A percentile compares a stretch with the other conserved stretches of the same genome.
These are phyloP conservation scores for Uromys caudimaculatus DNA, from an alignment of 2,797 vertebrate genomes.

Conservation along the genomic window DNA sequence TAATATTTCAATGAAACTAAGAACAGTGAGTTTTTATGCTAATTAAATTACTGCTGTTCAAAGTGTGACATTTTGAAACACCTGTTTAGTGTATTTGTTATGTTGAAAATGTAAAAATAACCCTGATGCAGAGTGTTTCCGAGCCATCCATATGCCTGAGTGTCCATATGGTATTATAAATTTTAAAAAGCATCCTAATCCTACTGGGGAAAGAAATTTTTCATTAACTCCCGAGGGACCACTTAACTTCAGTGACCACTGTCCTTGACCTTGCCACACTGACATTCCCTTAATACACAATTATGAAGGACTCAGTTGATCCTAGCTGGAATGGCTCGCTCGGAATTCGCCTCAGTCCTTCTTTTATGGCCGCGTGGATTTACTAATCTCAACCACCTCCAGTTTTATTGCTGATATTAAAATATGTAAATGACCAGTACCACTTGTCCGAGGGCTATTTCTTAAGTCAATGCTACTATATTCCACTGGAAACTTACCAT, in stretches of 20 bases:
- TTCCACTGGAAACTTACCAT: conserved; percentile 17
- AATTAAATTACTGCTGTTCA: conserved; percentile 73
- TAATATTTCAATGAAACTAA: conserved; percentile 60
- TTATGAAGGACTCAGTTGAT: background rate
- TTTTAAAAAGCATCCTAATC: conserved; percentile 51
- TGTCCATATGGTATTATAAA: conserved; percentile 59
- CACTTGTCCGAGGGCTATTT: conserved; percentile 10
- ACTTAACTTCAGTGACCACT: background rate
- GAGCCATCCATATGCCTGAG: background rate
- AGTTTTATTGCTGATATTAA: conserved; percentile 32
- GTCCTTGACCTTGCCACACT: background rate
- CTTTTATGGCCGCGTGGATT: conserved; percentile 9
- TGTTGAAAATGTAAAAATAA: conserved; percentile 76
- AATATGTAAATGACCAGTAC: conserved; percentile 32
- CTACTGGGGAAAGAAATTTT: conserved; percentile 19
- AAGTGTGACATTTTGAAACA: conserved; percentile 77
- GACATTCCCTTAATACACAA: background rate
- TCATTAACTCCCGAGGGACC: background rate
- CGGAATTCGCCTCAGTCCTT: background rate
- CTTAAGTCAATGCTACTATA: background rate
- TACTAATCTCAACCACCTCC: conserved; percentile 22
- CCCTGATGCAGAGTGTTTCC: conserved; percentile 2
- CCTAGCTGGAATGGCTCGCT: conserved; percentile 23
- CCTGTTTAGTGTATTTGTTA: conserved; percentile 70
- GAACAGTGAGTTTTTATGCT: conserved; percentile 74